Evolutionary conservation across 1,140 invertebrate genomes (phyloP).

Genomic region (Elysia chlorotica): DNA sequence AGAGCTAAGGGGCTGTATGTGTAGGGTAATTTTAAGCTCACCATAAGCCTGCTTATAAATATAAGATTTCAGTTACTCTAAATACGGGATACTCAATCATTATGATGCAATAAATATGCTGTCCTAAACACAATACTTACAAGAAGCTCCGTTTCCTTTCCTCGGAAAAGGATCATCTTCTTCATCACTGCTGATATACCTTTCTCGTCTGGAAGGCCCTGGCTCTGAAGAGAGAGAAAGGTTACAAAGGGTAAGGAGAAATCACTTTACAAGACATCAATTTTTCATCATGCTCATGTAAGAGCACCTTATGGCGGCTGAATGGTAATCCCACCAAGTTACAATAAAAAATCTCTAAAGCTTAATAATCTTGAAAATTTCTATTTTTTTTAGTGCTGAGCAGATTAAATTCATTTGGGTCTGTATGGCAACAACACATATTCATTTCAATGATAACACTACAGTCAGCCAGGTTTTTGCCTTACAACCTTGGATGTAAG

Average conservation of each 20-base stretch:
- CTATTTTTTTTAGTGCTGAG: no score
- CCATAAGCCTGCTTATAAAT: background rate
- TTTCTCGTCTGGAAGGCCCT: constrained; percentile 17
- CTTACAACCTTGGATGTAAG: no score
- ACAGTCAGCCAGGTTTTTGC: no score
- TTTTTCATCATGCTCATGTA: background rate
- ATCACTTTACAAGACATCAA: background rate
- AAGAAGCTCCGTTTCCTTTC: constrained; percentile 13
- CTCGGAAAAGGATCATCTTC: constrained; percentile 27
- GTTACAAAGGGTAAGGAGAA: background rate
- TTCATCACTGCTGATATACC: constrained; percentile 30
- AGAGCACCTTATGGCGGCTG: background rate
- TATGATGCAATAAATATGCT: background rate
- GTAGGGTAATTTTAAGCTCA: background rate
- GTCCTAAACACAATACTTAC: background rate
- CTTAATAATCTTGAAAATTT: background rate
- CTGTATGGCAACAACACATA: no score
- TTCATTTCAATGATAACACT: no score
- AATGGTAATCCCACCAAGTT: no score
- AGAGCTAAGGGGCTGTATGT: background rate
- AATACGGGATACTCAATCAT: background rate
- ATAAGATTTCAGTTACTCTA: background rate
- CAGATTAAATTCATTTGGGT: no score
- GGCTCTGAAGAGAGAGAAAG: constrained; percentile 19
- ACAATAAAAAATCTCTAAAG: background rate